Evolutionary conservation across 2,888 invertebrate species (phyloP).

Genomic region (Bibio marci): DNA sequence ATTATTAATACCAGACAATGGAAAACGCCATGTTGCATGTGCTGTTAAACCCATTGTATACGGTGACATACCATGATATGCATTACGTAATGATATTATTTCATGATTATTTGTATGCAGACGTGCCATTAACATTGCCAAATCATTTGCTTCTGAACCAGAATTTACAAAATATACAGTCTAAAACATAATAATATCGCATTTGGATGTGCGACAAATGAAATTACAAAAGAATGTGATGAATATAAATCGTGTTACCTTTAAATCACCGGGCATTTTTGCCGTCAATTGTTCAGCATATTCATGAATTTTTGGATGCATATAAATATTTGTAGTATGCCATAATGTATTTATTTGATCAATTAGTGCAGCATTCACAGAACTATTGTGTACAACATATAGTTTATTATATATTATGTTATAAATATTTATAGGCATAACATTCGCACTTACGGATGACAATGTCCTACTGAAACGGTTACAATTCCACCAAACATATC

Average conservation of each 20-base stretch:
- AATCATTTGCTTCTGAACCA: slow-evolving; percentile 93
- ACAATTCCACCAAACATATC: slow-evolving; percentile 96
- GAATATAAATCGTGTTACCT: slow-evolving; percentile 33
- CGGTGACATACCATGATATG: slow-evolving; percentile 85
- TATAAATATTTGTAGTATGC: slow-evolving; percentile 86
- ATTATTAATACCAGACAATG: slow-evolving; percentile 42
- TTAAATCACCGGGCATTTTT: slow-evolving; percentile 73
- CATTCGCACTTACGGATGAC: slow-evolving; percentile 73
- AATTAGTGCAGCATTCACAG: slow-evolving; percentile 54
- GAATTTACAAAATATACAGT: slow-evolving; percentile 89
- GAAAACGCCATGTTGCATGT: slow-evolving; percentile 60
- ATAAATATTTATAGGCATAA: neutral
- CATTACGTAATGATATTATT: slow-evolving; percentile 69
- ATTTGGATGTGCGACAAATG: too few species aligned
- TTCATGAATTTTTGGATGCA: slow-evolving; percentile 79
- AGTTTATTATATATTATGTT: neutral
- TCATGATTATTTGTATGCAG: slow-evolving; percentile 72
- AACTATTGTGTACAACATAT: slow-evolving; percentile 29
- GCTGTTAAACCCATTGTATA: slow-evolving; percentile 70
- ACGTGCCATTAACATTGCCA: slow-evolving; percentile 76
- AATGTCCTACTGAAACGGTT: slow-evolving; percentile 93
- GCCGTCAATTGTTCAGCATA: slow-evolving; percentile 67
- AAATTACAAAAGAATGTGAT: slow-evolving; percentile 2
- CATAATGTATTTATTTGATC: slow-evolving; percentile 69
- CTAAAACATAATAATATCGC: slow-evolving; percentile 26